Evolutionary conservation across 2,797 vertebrate species (phyloP), one percentile per base, ranked within the genome.

Genomic region (Chrysocyon brachyurus): DNA sequence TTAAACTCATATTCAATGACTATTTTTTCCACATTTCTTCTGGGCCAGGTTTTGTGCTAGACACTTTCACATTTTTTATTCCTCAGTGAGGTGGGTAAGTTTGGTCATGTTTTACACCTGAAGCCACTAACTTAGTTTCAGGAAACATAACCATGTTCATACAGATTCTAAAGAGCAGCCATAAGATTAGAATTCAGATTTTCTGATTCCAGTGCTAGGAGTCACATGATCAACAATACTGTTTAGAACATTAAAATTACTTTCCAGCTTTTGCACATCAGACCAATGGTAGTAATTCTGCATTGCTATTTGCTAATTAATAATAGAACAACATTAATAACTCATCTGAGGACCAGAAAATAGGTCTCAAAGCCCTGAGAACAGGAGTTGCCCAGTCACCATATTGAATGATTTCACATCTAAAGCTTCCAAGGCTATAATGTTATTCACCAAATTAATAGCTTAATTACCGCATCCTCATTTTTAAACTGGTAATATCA

Each of bases 71-170:
- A 31, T 81, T 85, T 70, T 82, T 92, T 82, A 40, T 92, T 90
- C 6, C 1, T 94, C 15, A 75, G 6, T 36, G 46, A 78, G 49
- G 21, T 40, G 75, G 59, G 40, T 88, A 49, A 15, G 49, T n/a
- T n/a, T 94, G 63, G 14, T 91, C 36, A 87, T 85, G 26, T 87
- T 88, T 90, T 90, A 77, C 8, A 92, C 87, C 66, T 54, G 19
- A 82, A 59, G 52, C 17, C 81, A 81, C 24, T 75, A 46, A 78
- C 31, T 63, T 73, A 56, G n/a, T 49, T 77, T 78, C 57, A n/a
- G 68, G 12, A 93, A 79, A 28, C 64, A 40, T 73, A 61, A 49
- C 70, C 36, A 96, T n/a, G 3, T 73, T 92, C 52, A 81, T 79
- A 81, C 3, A 63, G 22, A 61, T 82, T 75, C 3, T 89, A 83